Evolutionary conservation across 2,797 vertebrate genomes (phyloP).

Genomic region (Tamandua tetradactyla): DNA sequence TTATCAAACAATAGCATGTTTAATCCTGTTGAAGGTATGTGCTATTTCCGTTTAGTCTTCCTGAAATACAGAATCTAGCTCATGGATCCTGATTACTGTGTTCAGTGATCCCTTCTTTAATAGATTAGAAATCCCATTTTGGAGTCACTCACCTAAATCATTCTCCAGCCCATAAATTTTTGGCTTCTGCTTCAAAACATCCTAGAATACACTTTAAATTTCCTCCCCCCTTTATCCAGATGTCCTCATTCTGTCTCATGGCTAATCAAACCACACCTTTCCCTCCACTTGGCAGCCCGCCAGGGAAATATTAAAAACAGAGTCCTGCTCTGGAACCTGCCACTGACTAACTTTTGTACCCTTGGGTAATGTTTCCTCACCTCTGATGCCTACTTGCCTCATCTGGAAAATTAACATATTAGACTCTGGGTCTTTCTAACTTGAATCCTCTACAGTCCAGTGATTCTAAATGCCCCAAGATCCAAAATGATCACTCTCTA

Average conservation of each 20-base stretch:
- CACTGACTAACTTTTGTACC: neutral
- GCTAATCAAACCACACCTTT: neutral
- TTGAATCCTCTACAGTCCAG: neutral
- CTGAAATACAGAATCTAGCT: neutral
- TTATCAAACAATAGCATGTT: neutral
- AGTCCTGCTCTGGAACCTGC: neutral
- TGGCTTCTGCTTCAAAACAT: neutral
- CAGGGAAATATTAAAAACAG: neutral
- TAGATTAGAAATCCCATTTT: neutral
- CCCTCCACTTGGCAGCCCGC: neutral
- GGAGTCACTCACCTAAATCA: neutral
- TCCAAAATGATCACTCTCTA: neutral
- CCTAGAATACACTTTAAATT: neutral
- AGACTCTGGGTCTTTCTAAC: neutral
- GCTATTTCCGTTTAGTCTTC: neutral
- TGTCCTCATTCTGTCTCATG: neutral
- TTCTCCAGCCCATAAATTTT: neutral
- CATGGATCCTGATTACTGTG: neutral
- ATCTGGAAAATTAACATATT: constrained; percentile 2
- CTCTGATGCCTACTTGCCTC: neutral
- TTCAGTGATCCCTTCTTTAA: neutral
- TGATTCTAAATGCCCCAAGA: neutral
- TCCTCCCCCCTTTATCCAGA: neutral
- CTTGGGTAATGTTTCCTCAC: neutral
- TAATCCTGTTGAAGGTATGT: neutral